phyloP scores from a whole-genome alignment of 2,888 invertebrate genomes.

The Xestoiulus laeticollis region DNA sequence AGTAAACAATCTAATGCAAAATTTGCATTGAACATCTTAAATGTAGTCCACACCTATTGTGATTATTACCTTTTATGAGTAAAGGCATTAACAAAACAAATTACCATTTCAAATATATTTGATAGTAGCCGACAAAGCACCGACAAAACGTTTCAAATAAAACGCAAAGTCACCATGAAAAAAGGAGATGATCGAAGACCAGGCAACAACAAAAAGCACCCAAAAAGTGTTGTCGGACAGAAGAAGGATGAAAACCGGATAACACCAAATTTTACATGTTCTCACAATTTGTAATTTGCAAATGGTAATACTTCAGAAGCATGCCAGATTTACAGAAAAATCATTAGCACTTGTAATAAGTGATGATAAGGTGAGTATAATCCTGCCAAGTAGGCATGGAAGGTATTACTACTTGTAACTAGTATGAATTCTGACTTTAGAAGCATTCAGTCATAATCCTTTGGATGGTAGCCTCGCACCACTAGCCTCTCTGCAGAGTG shows the following conservation, averaged over 20 bases:
- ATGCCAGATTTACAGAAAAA: too few relatives aligned
- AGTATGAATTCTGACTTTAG: too few relatives aligned
- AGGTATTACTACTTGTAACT: too few relatives aligned
- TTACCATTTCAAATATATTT: conserved; percentile 49
- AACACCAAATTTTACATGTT: not conserved
- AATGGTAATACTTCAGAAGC: too few relatives aligned
- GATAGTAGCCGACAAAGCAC: conserved; percentile 48
- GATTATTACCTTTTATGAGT: conserved; percentile 45
- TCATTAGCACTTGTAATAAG: too few relatives aligned
- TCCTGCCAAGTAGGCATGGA: too few relatives aligned
- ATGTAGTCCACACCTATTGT: conserved; percentile 30
- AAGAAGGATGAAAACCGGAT: not conserved
- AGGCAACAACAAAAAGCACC: not conserved
- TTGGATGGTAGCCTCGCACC: too few relatives aligned
- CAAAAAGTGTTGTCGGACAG: not conserved
- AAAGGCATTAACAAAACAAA: conserved; percentile 49
- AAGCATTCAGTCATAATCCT: too few relatives aligned
- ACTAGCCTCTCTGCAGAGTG: too few relatives aligned
- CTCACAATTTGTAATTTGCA: too few relatives aligned
- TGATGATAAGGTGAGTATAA: too few relatives aligned
- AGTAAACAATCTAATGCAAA: conserved; percentile 34
- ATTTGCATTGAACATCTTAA: conserved; percentile 33
- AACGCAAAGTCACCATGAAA: conserved; percentile 42
- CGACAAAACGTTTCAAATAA: conserved; percentile 36
- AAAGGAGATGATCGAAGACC: conserved; percentile 2